Evolutionary conservation across 2,888 invertebrate genomes (phyloP).

Genomic region (Minunthozetes semirufus): DNA sequence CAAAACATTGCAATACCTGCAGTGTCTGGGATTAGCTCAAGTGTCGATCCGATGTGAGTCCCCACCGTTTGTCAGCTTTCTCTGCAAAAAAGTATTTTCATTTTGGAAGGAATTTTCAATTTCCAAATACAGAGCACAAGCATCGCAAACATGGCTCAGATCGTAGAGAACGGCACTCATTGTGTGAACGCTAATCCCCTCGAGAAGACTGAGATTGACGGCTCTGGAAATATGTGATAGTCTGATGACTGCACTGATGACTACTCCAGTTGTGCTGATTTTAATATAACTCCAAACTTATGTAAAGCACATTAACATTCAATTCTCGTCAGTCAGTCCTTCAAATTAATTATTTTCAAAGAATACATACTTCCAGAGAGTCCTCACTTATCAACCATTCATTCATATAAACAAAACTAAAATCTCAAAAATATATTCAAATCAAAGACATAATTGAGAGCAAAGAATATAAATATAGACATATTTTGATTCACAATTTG

Average conservation of each 20-base stretch:
- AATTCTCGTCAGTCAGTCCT: background rate
- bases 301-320: conserved; percentile 9
- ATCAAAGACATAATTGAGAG: no score
- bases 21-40: conserved; percentile 26
- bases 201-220: conserved; percentile 22
- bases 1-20: conserved; percentile 24
- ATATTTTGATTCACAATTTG: no score
- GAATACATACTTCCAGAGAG: background rate
- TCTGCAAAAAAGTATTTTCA: conserved; percentile 14
- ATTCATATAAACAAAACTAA: no score
- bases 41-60: conserved; percentile 19
- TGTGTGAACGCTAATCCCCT: conserved; percentile 8
- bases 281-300: conserved; percentile 7
- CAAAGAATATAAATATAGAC: no score
- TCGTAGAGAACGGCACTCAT: background rate
- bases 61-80: conserved; percentile 12
- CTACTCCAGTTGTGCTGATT: background rate
- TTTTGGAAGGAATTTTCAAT: conserved; percentile 30
- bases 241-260: background rate
- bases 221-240: conserved; percentile 25
- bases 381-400: background rate
- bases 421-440: no score
- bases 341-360: conserved; percentile 1
- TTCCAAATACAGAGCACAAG: background rate
- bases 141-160: background rate